Percentiles rank a stretch among this genome's conserved stretches.
These are phyloP conservation scores for Rosalia funebris DNA, from an alignment of 2,888 invertebrate species.

Conservation along the genomic window DNA sequence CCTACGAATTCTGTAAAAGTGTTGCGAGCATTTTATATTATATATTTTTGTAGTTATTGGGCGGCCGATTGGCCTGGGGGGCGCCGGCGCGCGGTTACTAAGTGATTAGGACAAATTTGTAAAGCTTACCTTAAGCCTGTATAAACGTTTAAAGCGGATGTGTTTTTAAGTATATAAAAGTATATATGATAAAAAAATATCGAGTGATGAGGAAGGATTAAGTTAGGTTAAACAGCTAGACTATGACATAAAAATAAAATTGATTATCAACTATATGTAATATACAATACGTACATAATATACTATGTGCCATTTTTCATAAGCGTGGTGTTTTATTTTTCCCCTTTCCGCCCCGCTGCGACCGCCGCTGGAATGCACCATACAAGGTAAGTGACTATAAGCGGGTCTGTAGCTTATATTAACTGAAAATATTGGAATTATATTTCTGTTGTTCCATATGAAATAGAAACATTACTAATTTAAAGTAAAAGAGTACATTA, in stretches of 20 bases:
- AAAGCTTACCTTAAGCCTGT: constrained; percentile 61
- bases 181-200: constrained; percentile 62
- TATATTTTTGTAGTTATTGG: constrained; percentile 62
- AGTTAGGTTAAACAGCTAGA: constrained; percentile 64
- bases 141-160: constrained; percentile 63
- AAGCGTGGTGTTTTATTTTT: constrained; percentile 46
- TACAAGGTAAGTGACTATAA: no score
- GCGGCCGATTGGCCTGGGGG: constrained; percentile 48
- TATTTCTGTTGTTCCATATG: no score
- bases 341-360: neutral
- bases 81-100: constrained; percentile 41
- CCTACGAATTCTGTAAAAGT: constrained; percentile 59
- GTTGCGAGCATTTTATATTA: constrained; percentile 58
- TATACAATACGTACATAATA: constrained; percentile 67
- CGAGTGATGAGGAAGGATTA: constrained; percentile 63
- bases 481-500: no score
- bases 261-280: constrained; percentile 66
- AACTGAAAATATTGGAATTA: no score
- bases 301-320: constrained; percentile 67
- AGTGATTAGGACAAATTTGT: constrained; percentile 60
- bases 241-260: constrained; percentile 60
- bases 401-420: no score
- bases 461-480: no score
- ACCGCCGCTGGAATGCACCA: no score
- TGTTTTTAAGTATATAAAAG: constrained; percentile 64